A percentile compares a stretch with the other conserved stretches of the same genome.
phyloP scores from a whole-genome alignment of 23 tunicate species.

The Ascidia mentula region DNA sequence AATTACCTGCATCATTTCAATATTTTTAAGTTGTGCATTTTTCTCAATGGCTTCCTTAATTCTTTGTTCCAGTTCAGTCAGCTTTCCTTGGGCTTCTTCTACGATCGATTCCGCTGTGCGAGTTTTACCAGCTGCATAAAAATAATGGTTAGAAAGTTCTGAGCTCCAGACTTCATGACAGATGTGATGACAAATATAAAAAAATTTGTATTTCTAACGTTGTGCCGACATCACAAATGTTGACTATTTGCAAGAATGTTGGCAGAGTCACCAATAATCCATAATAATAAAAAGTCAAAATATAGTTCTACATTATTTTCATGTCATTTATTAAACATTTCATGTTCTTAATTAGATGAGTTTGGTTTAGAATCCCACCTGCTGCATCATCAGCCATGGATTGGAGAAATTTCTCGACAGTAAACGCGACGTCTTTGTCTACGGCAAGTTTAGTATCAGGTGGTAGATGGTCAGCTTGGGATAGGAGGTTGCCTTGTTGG shows the following conservation, averaged over 20 bases:
- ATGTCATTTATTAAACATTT: too few relatives aligned
- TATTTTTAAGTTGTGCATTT: constrained; percentile 71
- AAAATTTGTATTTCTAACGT: too few relatives aligned
- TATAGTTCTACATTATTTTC: too few relatives aligned
- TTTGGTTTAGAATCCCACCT: constrained; percentile 17
- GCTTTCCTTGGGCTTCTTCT: constrained; percentile 65
- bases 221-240: too few relatives aligned
- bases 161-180: too few relatives aligned
- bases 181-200: too few relatives aligned
- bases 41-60: constrained; percentile 90
- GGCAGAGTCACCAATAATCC: too few relatives aligned
- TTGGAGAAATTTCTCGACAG: constrained; percentile 52
- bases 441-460: constrained; percentile 54
- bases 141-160: too few relatives aligned
- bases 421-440: constrained; percentile 62
- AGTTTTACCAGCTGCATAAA: constrained; percentile 32
- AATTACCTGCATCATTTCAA: constrained; percentile 84
- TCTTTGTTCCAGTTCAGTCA: constrained; percentile 77
- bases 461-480: constrained; percentile 33
- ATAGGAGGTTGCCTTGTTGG: constrained; percentile 56
- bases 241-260: too few relatives aligned
- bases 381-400: constrained; percentile 66
- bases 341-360: too few relatives aligned
- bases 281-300: too few relatives aligned
- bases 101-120: constrained; percentile 66